phyloP scores from a whole-genome alignment of 2,113 vertebrate genomes.

The Casuarius casuarius region DNA sequence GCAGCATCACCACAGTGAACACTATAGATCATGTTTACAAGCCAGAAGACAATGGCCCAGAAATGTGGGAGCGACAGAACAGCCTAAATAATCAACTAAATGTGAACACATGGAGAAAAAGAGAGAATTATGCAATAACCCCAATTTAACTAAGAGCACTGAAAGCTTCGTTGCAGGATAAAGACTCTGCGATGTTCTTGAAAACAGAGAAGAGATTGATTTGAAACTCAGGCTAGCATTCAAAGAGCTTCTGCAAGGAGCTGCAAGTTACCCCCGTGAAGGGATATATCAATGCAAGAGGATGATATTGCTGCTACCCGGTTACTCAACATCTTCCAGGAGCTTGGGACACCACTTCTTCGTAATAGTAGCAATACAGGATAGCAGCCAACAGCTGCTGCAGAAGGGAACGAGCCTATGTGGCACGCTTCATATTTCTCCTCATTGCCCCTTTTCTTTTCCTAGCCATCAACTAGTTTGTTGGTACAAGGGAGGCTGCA shows the following conservation, averaged over 20 bases:
- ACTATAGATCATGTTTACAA: not conserved
- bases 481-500: not conserved
- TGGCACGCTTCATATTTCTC: not conserved
- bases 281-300: not conserved
- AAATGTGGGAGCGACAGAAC: not conserved
- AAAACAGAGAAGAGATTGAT: not conserved
- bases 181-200: not conserved
- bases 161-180: not conserved
- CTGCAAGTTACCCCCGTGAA: not conserved
- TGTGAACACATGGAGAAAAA: not conserved
- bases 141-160: not conserved
- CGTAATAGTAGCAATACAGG: accelerated
- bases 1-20: not conserved
- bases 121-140: not conserved
- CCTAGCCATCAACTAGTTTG: not conserved
- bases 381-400: not conserved
- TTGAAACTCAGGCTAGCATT: not conserved
- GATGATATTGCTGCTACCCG: not conserved
- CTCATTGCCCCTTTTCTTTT: not conserved
- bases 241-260: not conserved
- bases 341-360: accelerated
- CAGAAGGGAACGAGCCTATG: not conserved
- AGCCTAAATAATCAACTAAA: not conserved
- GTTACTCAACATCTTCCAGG: not conserved
- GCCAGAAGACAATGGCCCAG: not conserved